Evolutionary conservation across 2,888 invertebrate species (phyloP), one percentile per base, ranked within the genome.

Genomic region (Chloroclystis v-ata): DNA sequence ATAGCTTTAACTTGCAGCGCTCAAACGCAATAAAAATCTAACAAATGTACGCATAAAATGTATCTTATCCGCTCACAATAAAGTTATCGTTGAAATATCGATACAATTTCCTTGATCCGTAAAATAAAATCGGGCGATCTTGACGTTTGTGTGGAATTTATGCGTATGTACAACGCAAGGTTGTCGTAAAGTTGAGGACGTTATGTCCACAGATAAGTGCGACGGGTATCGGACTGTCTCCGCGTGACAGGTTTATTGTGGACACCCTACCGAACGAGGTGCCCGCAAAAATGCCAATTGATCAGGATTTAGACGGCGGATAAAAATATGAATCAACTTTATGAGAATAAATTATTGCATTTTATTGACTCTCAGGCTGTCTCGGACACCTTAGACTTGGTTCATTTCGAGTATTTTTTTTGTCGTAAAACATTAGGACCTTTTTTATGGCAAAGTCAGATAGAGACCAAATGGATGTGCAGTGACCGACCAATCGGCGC

Each of bases 31-130:
- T 74, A 77, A 75, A 76, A 75, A 73, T 75, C 74, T 72, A 76
- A 74, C 76, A 70, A 68, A 70, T 67, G 72, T 61, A 62, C 63
- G 63, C 73, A 78, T 81, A 82, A 82, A 68, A 81, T 77, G 75
- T 78, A 82, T 78, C 76, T 74, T 78, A 76, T 75, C 76, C 69
- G 68, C 66, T 53, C 75, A 80, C 75, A 77, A 78, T 75, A 75
- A 75, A 80, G 78, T 81, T 84, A 83, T 82, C 78, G 71, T 73
- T 83, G 82, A 84, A 82, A 81, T 85, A 85, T 83, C 81, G 83
- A 82, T 80, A 81, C 83, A 80, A 82, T 85, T 82, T 81, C 76
- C 82, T 79, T 83, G 85, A 86, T 86, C 82, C 73, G 82, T 77
- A 75, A 77, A 82, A 84, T 83, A 82, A 84, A 85, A 83, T 82